These are phyloP conservation scores for Drosophila borealis DNA, from an alignment of 2,888 invertebrate genomes.

Conservation along the genomic window DNA sequence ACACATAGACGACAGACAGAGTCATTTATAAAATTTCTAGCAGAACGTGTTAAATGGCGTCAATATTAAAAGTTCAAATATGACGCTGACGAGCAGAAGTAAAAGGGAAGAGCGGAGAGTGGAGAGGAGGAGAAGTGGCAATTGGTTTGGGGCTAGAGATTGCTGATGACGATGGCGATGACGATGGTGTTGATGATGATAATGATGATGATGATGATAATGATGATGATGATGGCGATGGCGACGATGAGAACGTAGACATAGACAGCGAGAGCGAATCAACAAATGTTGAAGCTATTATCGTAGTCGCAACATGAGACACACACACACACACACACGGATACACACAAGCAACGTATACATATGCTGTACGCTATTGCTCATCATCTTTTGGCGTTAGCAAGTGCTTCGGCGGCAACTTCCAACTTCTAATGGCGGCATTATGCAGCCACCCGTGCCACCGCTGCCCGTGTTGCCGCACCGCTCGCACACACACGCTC, in stretches of 20 bases:
- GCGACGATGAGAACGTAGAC: slow-evolving; percentile 42
- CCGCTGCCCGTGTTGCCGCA: not conserved
- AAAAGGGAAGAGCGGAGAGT: not conserved
- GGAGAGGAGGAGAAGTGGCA: not conserved
- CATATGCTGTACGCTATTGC: slow-evolving; percentile 47
- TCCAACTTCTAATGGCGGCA: slow-evolving; percentile 77
- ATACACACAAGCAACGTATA: slow-evolving; percentile 1
- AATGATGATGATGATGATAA: slow-evolving; percentile 29
- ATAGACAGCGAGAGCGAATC: slow-evolving; percentile 59
- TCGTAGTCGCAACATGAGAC: slow-evolving; percentile 75
- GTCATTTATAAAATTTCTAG: slow-evolving; percentile 79
- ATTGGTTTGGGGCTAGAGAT: slow-evolving; percentile 1
- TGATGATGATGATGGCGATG: slow-evolving; percentile 11
- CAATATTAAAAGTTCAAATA: slow-evolving; percentile 81
- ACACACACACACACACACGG: slow-evolving; percentile 15
- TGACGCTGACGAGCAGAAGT: slow-evolving; percentile 66
- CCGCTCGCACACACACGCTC: slow-evolving; percentile 8
- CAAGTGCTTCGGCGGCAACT: slow-evolving; percentile 77
- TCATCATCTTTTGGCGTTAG: slow-evolving; percentile 79
- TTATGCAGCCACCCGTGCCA: slow-evolving; percentile 55
- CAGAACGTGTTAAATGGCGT: slow-evolving; percentile 79
- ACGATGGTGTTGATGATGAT: slow-evolving; percentile 14
- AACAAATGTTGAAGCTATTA: slow-evolving; percentile 77
- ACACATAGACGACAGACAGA: slow-evolving; percentile 60
- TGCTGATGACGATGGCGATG: slow-evolving; percentile 33